Conservation (phyloP, 1,140 invertebrate species). For the Elysia chlorotica region DNA sequence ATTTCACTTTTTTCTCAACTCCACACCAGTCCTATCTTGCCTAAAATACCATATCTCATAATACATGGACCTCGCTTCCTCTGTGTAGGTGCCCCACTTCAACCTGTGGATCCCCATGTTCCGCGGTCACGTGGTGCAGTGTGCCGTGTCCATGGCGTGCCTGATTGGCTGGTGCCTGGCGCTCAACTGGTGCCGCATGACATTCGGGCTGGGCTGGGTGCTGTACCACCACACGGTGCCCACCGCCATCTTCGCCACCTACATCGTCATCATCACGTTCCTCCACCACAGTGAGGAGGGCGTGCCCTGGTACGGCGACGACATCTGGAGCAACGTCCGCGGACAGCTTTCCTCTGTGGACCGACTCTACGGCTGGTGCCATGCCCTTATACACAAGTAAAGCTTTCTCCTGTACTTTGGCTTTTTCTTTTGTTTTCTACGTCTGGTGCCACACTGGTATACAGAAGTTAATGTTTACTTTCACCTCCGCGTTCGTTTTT, state of each 20-base stretch:
- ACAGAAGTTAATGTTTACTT: no score
- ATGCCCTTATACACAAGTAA: constrained; percentile 59
- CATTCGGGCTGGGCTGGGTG: constrained; percentile 32
- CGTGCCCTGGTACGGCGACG: constrained; percentile 61
- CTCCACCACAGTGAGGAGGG: constrained; percentile 61
- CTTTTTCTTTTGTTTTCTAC: no score
- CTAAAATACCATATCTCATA: no score
- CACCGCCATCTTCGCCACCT: constrained; percentile 53
- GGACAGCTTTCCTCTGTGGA: constrained; percentile 63
- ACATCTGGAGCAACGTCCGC: constrained; percentile 59
- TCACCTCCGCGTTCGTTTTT: no score
- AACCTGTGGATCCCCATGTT: constrained; percentile 41
- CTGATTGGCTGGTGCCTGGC: constrained; percentile 40
- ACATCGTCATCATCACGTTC: constrained; percentile 61
- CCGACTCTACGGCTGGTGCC: constrained; percentile 60
- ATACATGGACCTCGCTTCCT: no score
- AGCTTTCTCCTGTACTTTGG: no score
- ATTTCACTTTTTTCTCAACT: no score
- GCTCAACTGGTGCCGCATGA: constrained; percentile 36
- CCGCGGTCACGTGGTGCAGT: constrained; percentile 29
- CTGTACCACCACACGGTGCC: constrained; percentile 61
- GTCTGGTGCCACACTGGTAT: no score
- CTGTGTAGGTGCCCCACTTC: constrained; percentile 33
- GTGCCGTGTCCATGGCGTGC: constrained; percentile 40
- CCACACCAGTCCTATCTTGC: no score